These are phyloP conservation scores for Lerema accius DNA, from an alignment of 1,140 invertebrate species.

Conservation along the genomic window DNA sequence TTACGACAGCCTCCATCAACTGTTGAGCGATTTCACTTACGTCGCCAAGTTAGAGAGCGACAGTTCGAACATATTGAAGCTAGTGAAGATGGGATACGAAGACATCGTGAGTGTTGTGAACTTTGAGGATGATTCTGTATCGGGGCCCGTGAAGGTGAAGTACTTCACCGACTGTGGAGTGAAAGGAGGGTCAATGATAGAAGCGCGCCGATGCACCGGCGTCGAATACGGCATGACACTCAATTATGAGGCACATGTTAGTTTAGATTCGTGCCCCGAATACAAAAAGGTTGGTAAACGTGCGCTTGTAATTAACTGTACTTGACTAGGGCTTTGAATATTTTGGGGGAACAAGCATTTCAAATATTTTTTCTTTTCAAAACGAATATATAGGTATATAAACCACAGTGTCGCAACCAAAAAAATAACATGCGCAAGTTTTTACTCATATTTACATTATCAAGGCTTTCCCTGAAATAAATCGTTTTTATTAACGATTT, in stretches of 20 bases:
- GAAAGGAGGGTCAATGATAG: constrained; percentile 65
- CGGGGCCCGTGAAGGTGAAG: constrained; percentile 78
- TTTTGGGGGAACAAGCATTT: no score
- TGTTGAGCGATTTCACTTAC: constrained; percentile 83
- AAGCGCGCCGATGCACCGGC: constrained; percentile 81
- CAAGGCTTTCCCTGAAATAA: no score
- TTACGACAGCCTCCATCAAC: constrained; percentile 80
- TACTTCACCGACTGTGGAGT: constrained; percentile 84
- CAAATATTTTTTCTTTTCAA: no score
- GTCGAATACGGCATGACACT: constrained; percentile 83
- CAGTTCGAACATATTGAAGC: constrained; percentile 85
- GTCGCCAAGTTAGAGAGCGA: constrained; percentile 83
- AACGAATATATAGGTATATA: no score
- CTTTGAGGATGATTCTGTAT: constrained; percentile 81
- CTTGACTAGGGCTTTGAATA: no score
- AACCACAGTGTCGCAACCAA: no score
- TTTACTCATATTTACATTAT: no score
- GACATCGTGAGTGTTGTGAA: constrained; percentile 83
- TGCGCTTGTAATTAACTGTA: constrained; percentile 24
- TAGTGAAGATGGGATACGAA: constrained; percentile 84
- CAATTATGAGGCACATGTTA: constrained; percentile 84
- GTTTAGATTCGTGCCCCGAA: constrained; percentile 77
- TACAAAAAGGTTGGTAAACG: constrained; percentile 59
- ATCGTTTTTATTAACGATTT: no score
- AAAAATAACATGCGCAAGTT: no score